phyloP scores from a whole-genome alignment of 2,888 invertebrate genomes.

The Dynastes tityus region DNA sequence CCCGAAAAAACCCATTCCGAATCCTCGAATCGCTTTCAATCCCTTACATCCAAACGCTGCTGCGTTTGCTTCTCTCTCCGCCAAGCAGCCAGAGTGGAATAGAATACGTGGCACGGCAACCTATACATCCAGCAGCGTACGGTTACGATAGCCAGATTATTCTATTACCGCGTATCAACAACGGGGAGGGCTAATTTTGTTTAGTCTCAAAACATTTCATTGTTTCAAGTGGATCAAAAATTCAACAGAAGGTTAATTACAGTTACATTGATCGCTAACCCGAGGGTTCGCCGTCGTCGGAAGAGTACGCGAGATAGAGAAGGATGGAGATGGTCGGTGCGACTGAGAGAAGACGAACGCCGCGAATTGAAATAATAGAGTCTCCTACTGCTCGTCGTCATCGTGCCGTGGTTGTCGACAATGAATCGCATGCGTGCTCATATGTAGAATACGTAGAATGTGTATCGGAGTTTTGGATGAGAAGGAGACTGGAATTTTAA shows the following conservation, averaged over 20 bases:
- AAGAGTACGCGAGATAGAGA: constrained; percentile 22
- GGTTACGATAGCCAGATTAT: constrained; percentile 75
- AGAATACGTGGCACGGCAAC: not conserved
- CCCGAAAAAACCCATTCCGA: not conserved
- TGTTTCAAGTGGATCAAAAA: constrained; percentile 80
- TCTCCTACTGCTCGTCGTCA: constrained; percentile 7
- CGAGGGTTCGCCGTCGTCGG: constrained; percentile 55
- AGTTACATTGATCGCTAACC: constrained; percentile 72
- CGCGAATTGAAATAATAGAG: too few relatives aligned
- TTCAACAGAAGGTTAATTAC: constrained; percentile 78
- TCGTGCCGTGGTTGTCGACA: too few relatives aligned
- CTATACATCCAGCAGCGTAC: too few relatives aligned
- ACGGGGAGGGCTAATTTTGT: constrained; percentile 76
- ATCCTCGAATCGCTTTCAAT: not conserved
- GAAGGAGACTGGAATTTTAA: too few relatives aligned
- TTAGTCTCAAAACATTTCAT: constrained; percentile 80
- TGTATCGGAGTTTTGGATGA: too few relatives aligned
- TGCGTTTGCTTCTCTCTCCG: not conserved
- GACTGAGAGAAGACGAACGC: not conserved
- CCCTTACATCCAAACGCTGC: too few relatives aligned
- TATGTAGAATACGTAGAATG: too few relatives aligned
- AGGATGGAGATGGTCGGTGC: not conserved
- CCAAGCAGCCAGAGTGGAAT: too few relatives aligned
- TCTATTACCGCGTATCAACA: constrained; percentile 82
- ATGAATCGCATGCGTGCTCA: too few relatives aligned